Evolutionary conservation across 2,888 invertebrate species (phyloP), one percentile per base, ranked within the genome.

Genomic region (Cyrtodaria siliqua): DNA sequence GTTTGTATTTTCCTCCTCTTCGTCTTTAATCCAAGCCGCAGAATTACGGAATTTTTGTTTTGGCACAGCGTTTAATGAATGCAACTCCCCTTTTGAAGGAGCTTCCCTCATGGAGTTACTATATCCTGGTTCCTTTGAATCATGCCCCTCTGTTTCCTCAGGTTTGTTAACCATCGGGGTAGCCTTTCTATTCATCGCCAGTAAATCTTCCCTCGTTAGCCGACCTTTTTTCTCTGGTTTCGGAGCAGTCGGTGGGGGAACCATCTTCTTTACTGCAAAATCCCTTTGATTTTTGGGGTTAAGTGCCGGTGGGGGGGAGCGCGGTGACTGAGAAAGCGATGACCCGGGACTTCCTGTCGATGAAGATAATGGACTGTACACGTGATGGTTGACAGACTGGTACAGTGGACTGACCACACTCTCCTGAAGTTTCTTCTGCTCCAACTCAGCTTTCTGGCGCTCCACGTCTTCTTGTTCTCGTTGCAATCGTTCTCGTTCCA

Each of bases 21-120:
- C 66, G 14, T 71, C 74, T 24, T 78, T 78, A 16, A 79, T 79
- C 82, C 77, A 76, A 24, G 69, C 76, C 49, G 69, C 72, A 56
- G 83, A 60, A 70, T 75, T 26, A 20, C 84, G 81, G 61, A 85
- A 72, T 63, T 81, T 85, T 26, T 83, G 86, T 74, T 84, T 88
- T 61, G 91, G 91, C 49, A 87, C 89, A 61, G 89, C 88, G 62
- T 90, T 90, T 24, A 90, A 72, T 4, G 86, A 85, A 74, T 87
- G 87, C 38, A 87, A 66, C 61, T 90, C 85, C 40, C 69, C 77
- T 63, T 83, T 85, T 20, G 82, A 82, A 6, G 87, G 86, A 18
- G 85, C 68, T 44, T 88, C 88, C 26, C 87, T 47, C 6, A 63
- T 49, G 8, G 55, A 33, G 9, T 59, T 61, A 33, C 61, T 29